phyloP scores from a whole-genome alignment of 2,113 vertebrate genomes.

The Campylomormyrus tamandua region DNA sequence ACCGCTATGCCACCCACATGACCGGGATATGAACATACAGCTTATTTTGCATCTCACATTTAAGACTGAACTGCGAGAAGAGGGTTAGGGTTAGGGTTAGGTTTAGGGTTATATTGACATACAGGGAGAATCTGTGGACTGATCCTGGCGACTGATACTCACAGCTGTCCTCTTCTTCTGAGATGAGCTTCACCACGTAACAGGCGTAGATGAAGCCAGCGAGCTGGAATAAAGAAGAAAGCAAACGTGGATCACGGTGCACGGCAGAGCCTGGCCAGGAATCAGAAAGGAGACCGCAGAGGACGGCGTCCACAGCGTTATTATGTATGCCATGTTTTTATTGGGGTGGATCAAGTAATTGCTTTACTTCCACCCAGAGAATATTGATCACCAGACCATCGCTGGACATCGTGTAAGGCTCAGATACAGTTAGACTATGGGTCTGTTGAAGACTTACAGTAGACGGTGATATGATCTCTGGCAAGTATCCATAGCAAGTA shows the following conservation, averaged over 20 bases:
- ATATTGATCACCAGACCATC: background rate
- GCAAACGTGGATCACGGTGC: slow-evolving; percentile 29
- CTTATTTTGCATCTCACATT: background rate
- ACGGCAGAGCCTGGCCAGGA: background rate
- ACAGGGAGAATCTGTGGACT: background rate
- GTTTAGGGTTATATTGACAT: no score
- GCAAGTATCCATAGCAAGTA: background rate
- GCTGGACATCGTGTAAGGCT: background rate
- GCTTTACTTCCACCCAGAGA: slow-evolving; percentile 1
- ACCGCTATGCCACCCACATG: background rate
- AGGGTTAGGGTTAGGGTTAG: background rate
- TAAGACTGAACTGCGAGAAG: background rate
- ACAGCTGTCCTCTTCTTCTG: slow-evolving; percentile 99
- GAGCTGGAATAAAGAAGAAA: slow-evolving; percentile 73
- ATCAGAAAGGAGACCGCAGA: background rate
- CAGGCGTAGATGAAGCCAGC: slow-evolving; percentile 97
- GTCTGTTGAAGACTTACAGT: background rate
- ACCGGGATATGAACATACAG: background rate
- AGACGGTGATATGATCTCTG: background rate
- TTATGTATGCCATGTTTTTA: background rate
- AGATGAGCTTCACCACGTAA: slow-evolving; percentile 98
- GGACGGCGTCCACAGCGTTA: background rate
- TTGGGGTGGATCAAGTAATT: background rate
- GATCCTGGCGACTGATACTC: slow-evolving; percentile 59
- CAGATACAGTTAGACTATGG: background rate